phyloP scores from a whole-genome alignment of 2,888 invertebrate genomes.

The Drosophila mimetica region DNA sequence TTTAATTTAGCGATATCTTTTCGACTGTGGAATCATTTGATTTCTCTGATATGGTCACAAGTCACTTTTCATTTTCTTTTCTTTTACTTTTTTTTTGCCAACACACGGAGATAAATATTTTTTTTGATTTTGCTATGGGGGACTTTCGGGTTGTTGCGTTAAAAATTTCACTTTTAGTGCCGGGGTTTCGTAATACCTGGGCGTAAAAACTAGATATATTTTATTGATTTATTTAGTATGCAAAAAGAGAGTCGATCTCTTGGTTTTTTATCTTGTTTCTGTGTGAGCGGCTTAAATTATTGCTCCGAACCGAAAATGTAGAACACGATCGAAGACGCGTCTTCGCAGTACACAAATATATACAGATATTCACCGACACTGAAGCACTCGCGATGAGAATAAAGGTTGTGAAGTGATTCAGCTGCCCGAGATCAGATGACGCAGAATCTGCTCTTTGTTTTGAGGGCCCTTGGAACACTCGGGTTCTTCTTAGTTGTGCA shows the following conservation, averaged over 20 bases:
- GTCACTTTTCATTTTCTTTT: conserved; percentile 28
- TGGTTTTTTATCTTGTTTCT: conserved; percentile 3
- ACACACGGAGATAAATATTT: conserved; percentile 36
- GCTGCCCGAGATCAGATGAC: conserved; percentile 37
- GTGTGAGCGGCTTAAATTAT: conserved; percentile 43
- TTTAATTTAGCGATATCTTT: conserved; percentile 32
- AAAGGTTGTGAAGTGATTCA: conserved; percentile 43
- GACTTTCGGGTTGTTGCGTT: conserved; percentile 24
- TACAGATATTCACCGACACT: conserved; percentile 7
- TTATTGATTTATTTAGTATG: conserved; percentile 39
- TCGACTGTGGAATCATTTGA: conserved; percentile 20
- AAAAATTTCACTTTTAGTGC: conserved; percentile 48
- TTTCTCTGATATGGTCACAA: conserved; percentile 39
- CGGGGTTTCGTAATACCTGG: conserved; percentile 40
- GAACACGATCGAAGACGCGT: conserved; percentile 61
- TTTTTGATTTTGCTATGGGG: conserved; percentile 23
- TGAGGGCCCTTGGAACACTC: conserved; percentile 21
- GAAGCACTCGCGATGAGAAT: conserved; percentile 18
- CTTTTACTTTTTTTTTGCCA: conserved; percentile 33
- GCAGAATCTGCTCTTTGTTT: conserved; percentile 37
- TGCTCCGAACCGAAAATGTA: conserved; percentile 43
- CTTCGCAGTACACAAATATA: conserved; percentile 26
- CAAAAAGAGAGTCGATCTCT: conserved; percentile 24
- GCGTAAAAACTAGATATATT: conserved; percentile 22
- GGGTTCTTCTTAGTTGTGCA: background rate